Base-by-base conservation (phyloP, 2,113 vertebrate genomes). In the Loxodonta africana region DNA sequence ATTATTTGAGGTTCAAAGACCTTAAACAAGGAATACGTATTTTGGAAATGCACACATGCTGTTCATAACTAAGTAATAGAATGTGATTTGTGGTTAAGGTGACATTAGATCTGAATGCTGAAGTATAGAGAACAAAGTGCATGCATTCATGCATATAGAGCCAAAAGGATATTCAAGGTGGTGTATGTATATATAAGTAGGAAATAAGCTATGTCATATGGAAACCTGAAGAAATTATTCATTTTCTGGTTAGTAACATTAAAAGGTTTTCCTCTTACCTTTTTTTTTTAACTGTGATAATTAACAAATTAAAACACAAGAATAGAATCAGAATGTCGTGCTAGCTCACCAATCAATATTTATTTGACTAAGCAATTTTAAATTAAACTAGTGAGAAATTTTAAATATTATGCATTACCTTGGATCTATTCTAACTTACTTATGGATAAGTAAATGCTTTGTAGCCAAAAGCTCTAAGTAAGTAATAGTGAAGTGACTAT, bases 371-470 rank as follows among this genome's bases (percentile, higher is more conserved):
- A 26, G 11, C 25, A 23, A 51, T 74, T 92, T 84, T 87, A 73
- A 82, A 15, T 91, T 90, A 78, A 69, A n/a, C 21, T 89, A 53
- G 2, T 28, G 6, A 81, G 1, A 41, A 76, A 91, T 90, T 94
- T 4, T 65, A 77, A 95, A 46, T 41, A 57, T 41, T 67, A 17
- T 20, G 1, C 1, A 46, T 6, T 48, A 48, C 65, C 48, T 81
- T 4, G 1, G 1, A 0, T 46, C 18, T 83, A 71, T 18, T 82
- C 33, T 37, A 80, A 28, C 2, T 74, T 65, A 86, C 87, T 1
- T n/a, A 84, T 71, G 60, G 87, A 37, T 77, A 88, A 97, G 28
- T 78, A 63, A 81, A 63, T 83, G 3, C 65, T 26, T 77, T 71
- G 88, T 51, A 67, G 10, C 6, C 2, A 88, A 95, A 65, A 90